These are phyloP conservation scores for Tachystola acroxantha DNA, from an alignment of 2,888 invertebrate genomes.

Conservation along the genomic window DNA sequence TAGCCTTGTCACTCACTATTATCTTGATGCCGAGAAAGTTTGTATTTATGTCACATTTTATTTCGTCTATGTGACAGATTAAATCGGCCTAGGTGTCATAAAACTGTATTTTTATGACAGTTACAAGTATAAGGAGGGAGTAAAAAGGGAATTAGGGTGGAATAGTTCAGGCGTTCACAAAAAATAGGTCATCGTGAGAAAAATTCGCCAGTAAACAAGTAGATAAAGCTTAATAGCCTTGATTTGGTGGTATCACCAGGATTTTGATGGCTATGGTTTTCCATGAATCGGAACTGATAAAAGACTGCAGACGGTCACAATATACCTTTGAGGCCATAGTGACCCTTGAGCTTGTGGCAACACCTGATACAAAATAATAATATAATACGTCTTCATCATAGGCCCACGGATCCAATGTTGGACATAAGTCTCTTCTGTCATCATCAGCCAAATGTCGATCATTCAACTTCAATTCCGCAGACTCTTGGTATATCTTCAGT, in stretches of 20 bases:
- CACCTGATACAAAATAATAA: too few species aligned
- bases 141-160: slow-evolving; percentile 4
- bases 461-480: too few species aligned
- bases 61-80: slow-evolving; percentile 3
- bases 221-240: slow-evolving; percentile 34
- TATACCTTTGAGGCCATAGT: too few species aligned
- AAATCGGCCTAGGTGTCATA: slow-evolving; percentile 7
- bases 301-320: too few species aligned
- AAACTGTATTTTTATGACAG: slow-evolving; percentile 5
- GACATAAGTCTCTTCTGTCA: too few species aligned
- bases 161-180: slow-evolving; percentile 2
- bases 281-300: too few species aligned
- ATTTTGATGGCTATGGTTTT: too few species aligned
- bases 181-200: slow-evolving; percentile 9
- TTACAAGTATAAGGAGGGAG: slow-evolving; percentile 3
- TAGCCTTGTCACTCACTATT: not conserved
- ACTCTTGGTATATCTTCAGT: too few species aligned
- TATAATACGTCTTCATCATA: too few species aligned
- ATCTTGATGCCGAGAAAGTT: not conserved
- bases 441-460: too few species aligned
- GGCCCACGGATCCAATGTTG: too few species aligned
- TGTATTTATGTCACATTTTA: slow-evolving; percentile 1
- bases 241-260: slow-evolving; percentile 16
- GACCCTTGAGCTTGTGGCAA: too few species aligned
- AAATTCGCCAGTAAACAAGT: slow-evolving; percentile 11